Conservation (phyloP, 1,140 invertebrate species). For the Babylonia areolata region DNA sequence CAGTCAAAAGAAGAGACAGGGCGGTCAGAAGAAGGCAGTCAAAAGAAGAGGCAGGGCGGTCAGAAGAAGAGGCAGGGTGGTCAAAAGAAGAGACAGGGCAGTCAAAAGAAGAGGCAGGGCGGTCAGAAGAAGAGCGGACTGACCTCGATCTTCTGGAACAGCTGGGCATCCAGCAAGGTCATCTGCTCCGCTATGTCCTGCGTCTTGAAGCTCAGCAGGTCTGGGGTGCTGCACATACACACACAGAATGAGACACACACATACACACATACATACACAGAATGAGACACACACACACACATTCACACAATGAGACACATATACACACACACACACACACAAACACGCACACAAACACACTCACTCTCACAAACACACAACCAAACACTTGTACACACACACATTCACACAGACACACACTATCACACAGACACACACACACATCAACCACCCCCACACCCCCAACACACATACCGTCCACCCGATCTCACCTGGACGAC, state of each 20-base stretch:
- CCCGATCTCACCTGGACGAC: conserved; percentile 57
- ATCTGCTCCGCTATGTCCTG: conserved; percentile 97
- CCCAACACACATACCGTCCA: neutral
- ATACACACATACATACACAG: neutral
- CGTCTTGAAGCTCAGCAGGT: conserved; percentile 93
- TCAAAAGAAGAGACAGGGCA: neutral
- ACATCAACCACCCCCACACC: neutral
- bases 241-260: neutral
- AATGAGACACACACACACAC: neutral
- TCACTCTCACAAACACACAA: neutral
- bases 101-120: neutral
- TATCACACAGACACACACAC: neutral
- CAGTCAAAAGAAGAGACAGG: neutral
- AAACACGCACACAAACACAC: neutral
- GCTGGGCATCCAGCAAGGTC: conserved; percentile 95
- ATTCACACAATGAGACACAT: neutral
- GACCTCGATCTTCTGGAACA: conserved; percentile 98
- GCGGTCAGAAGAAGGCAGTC: neutral
- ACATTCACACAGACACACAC: neutral
- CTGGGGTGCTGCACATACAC: conserved; percentile 67
- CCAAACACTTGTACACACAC: neutral
- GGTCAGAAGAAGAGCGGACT: conserved; percentile 34
- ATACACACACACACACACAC: neutral
- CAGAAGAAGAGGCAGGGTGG: neutral
- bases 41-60: neutral